Evolutionary conservation across 2,888 invertebrate species (phyloP), one percentile per base, ranked within the genome.

Genomic region (Xiphydria camelus): DNA sequence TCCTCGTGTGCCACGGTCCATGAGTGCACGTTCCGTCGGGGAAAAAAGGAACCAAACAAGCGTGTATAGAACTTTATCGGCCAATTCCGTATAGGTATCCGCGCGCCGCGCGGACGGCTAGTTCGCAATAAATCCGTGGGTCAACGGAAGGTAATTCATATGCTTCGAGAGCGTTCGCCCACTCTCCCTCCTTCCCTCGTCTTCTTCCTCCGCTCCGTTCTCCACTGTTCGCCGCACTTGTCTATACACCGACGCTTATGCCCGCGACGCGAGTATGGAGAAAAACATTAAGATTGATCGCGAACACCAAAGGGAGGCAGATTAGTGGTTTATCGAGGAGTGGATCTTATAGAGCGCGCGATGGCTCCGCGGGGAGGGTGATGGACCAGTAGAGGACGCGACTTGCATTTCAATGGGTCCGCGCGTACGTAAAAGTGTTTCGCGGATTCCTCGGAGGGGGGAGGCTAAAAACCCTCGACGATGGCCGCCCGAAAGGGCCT

Each of bases 361-460:
- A 14, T 17, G 33, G 15, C 5, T 33, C 15, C 5, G 12, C 25
- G 22, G 22, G 12, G 19, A 35, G 37, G n/a, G 41, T 22, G 41
- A 48, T 45, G n/a, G 14, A 26, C 32, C 35, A 51, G 53, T 55
- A 55, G 54, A 56, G 59, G 59, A 66, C 68, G 65, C 63, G 68
- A 67, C 59, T 64, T 67, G 69, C 68, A 69, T 69, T 67, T 69
- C 65, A 69, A 69, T 68, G 66, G 60, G 58, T 39, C 49, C 47
- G 42, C 53, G 61, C 59, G 65, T 61, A 65, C 67, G 65, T 67
- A 63, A 68, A 65, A 67, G 66, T 65, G 67, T 69, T 68, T 69
- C 58, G 64, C 57, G 68, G 67, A 69, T 69, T 69, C 69, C 69
- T 59, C 37, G 22, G 43, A 26, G 26, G 10, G 6, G 14, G 26